Evolutionary conservation across 2,888 invertebrate genomes (phyloP).

Genomic region (Osmoderma eremita): DNA sequence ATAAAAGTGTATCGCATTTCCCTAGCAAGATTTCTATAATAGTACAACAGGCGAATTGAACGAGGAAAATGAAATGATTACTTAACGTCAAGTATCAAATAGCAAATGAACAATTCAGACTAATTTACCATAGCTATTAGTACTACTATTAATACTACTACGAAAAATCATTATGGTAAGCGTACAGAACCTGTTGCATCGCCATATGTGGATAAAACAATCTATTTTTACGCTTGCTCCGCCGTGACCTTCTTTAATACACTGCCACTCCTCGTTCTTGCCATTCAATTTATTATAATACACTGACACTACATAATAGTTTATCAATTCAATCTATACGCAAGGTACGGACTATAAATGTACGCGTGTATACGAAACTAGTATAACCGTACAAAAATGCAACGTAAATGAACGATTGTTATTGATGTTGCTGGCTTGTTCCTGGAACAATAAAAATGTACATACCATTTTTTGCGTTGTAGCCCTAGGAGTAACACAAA

Average conservation of each 20-base stretch:
- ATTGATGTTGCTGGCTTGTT: conserved; percentile 3
- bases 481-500: no score
- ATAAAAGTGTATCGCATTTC: no score
- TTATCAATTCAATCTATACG: conserved; percentile 35
- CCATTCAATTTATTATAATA: conserved; percentile 35
- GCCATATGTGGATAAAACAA: conserved; percentile 28
- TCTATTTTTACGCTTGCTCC: conserved; percentile 32
- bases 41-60: no score
- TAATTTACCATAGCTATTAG: no score
- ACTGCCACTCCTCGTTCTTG: conserved; percentile 34
- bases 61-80: no score
- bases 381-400: conserved; percentile 20
- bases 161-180: conserved; percentile 22
- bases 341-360: conserved; percentile 14
- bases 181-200: conserved; percentile 24
- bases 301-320: conserved; percentile 25
- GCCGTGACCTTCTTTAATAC: conserved; percentile 34
- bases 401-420: conserved; percentile 26
- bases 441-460: not conserved
- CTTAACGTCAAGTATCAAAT: no score
- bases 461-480: no score
- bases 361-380: conserved; percentile 24
- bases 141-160: not conserved
- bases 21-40: no score
- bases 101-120: no score